These are phyloP conservation scores for Epizoanthus ramosus DNA, from an alignment of 92 coral and sea anemone species.

Conservation along the genomic window DNA sequence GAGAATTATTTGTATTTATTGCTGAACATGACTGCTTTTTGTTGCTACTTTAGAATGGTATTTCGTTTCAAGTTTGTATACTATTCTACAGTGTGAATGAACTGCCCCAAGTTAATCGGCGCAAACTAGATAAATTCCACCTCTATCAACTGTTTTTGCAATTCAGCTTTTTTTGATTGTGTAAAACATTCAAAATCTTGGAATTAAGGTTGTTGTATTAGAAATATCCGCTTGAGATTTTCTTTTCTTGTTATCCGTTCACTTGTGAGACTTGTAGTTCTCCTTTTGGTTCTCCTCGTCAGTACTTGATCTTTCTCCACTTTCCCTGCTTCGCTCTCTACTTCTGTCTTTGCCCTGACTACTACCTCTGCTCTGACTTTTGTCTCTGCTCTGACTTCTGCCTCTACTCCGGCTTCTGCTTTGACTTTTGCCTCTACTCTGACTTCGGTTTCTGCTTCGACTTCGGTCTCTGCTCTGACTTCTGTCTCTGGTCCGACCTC, in stretches of 20 bases:
- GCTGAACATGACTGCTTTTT: no score
- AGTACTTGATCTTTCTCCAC: constrained; percentile 35
- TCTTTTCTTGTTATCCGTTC: background rate
- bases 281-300: background rate
- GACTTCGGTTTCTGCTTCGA: background rate
- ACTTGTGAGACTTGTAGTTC: constrained; percentile 1
- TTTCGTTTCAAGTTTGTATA: no score
- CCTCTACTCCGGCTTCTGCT: constrained; percentile 1
- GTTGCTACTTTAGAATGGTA: no score
- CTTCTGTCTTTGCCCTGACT: background rate
- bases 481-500: constrained; percentile 21
- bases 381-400: constrained; percentile 11
- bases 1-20: no score
- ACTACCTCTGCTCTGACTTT: constrained; percentile 21
- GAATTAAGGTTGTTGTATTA: no score
- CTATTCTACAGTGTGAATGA: no score
- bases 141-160: no score
- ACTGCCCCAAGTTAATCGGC: no score
- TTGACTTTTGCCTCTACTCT: constrained; percentile 25
- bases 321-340: constrained; percentile 14
- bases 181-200: no score
- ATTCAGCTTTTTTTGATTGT: no score
- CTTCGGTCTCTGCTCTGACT: background rate
- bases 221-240: background rate
- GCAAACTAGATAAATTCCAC: no score